A percentile compares a stretch with the other conserved stretches of the same genome.
phyloP scores from a whole-genome alignment of 2,113 vertebrate genomes.

The Egretta garzetta region DNA sequence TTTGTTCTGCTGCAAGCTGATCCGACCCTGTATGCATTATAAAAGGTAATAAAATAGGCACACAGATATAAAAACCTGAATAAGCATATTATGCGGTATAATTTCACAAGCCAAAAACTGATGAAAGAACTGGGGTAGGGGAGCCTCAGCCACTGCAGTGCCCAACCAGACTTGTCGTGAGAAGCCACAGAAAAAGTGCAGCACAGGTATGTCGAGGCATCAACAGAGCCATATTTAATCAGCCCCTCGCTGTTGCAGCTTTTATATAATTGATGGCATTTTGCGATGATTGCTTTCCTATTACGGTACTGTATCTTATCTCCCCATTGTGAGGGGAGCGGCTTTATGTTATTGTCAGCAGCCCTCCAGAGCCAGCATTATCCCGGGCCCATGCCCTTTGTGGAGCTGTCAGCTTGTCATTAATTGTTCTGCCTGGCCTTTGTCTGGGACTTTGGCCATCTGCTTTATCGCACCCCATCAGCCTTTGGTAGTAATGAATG shows the following conservation, averaged over 20 bases:
- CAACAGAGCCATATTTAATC: conserved; percentile 59
- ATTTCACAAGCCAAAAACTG: conserved; percentile 56
- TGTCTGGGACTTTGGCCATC: conserved; percentile 62
- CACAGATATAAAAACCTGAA: conserved; percentile 75
- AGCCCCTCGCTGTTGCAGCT: conserved; percentile 30
- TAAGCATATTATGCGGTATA: conserved; percentile 70
- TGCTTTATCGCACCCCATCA: conserved; percentile 70
- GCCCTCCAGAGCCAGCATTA: conserved; percentile 49
- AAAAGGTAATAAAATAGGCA: conserved; percentile 81
- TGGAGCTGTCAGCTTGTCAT: conserved; percentile 58
- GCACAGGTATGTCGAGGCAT: conserved; percentile 33
- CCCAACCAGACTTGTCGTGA: conserved; percentile 25
- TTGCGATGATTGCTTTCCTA: conserved; percentile 75
- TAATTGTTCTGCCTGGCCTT: conserved; percentile 63
- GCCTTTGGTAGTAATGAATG: conserved; percentile 39
- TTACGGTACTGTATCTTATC: conserved; percentile 66
- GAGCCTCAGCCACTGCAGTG: conserved; percentile 57
- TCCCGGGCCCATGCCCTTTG: conserved; percentile 52
- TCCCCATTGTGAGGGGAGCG: conserved; percentile 44
- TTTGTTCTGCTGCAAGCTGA: conserved; percentile 80
- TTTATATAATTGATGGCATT: conserved; percentile 76
- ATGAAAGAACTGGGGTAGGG: conserved; percentile 57
- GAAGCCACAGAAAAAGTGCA: not conserved
- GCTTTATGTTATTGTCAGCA: conserved; percentile 69
- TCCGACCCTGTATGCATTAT: conserved; percentile 68